Base-by-base conservation (phyloP, 37 sponge, comb jelly and placozoan genomes). In the Chondrosia reniformis region DNA sequence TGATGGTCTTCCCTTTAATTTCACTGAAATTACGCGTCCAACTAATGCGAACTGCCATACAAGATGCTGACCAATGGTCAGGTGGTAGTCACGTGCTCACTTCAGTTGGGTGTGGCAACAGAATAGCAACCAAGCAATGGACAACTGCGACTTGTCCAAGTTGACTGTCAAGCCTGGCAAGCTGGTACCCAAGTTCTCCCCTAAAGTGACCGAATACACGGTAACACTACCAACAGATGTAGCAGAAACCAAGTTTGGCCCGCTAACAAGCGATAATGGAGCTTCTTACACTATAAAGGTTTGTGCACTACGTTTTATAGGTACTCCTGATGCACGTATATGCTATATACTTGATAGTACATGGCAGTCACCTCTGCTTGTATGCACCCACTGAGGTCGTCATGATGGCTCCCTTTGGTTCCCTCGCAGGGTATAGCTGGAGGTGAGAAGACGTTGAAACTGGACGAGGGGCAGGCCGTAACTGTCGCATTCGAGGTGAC, bases 221-320 rank as follows among this genome's bases (percentile, higher is more conserved):
- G 79, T 87, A 13, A 84, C 89, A 3, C 80, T 97, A 15, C 83
- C 74, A 64, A 93, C 92, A 41, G 78, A 78, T 17, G 86, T 86
- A 1, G 54, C 32, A 3, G 89, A 90, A 59, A 65, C 90, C 12
- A 89, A 84, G 55, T 81, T 97, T 0, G 79, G 88, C 17, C 76
- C 83, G 0, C 80, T 91, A 31, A 92, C 98, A 0, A 85, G 85
- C 57, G 95, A 94, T 55, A 33, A 45, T 5, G 95, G 89, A 24
- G 98, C 98, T 4, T 94, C 95, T 19, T 94, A 89, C 59, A 55
- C n/a, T 46, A 86, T 97, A 66, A 91, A 86, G 80, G 97, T 87
- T 25, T 71, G 74, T 6, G 28, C 15, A 49, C 10, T 49, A 15
- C 52, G 15, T 19, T n/a, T n/a, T n/a, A n/a, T n/a, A n/a, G n/a